Percentiles rank a stretch among this genome's conserved stretches.
These are phyloP conservation scores for Metopia argyrocephala DNA, from an alignment of 2,888 invertebrate genomes.

Conservation along the genomic window DNA sequence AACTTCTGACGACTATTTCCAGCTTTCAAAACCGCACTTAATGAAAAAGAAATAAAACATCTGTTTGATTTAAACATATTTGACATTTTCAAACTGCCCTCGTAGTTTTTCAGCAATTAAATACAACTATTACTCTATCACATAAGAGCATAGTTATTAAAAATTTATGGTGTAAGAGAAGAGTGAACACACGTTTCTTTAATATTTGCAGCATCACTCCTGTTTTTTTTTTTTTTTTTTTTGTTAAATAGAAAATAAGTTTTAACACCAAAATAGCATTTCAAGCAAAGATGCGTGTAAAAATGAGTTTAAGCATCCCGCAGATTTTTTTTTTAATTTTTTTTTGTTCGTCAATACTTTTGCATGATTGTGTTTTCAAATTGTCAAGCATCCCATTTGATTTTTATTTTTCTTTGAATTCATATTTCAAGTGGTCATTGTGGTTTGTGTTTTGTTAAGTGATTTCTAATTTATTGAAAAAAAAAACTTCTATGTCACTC, in stretches of 20 bases:
- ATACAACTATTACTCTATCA: no score
- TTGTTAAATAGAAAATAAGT: not conserved
- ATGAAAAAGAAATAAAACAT: no score
- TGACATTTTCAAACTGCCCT: no score
- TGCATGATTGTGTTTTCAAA: conserved; percentile 24
- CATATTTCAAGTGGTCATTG: conserved; percentile 61
- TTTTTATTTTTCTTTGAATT: not conserved
- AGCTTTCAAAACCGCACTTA: no score
- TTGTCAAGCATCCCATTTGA: conserved; percentile 30
- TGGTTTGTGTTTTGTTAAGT: conserved; percentile 65
- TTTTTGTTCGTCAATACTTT: conserved; percentile 28
- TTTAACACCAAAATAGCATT: conserved; percentile 1
- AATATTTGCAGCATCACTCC: no score
- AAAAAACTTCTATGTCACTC: not conserved
- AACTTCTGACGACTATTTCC: no score
- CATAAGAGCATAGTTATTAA: no score
- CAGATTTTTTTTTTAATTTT: conserved; percentile 33
- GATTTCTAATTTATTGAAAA: conserved; percentile 70
- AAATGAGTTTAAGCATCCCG: conserved; percentile 36
- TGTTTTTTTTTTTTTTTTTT: no score
- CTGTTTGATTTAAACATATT: no score
- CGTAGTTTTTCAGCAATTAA: no score
- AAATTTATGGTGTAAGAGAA: no score
- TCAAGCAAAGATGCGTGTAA: not conserved
- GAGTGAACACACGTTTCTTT: no score